These are phyloP conservation scores for Lepidostoma basale DNA, from an alignment of 1,140 invertebrate species.

Conservation along the genomic window DNA sequence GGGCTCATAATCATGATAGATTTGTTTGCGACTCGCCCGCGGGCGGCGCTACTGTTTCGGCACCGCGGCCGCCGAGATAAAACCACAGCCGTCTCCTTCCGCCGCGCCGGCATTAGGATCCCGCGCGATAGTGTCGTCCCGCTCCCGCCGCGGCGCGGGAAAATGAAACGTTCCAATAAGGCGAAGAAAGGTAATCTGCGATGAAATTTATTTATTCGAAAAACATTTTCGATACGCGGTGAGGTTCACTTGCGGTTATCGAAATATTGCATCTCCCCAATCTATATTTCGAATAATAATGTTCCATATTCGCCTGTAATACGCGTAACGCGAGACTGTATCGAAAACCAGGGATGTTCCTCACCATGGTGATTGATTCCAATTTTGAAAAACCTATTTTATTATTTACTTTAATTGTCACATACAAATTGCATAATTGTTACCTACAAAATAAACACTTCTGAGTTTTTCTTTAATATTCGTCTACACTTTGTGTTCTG, in stretches of 20 bases:
- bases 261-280: too few relatives aligned
- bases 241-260: not conserved
- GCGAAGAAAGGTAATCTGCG: slow-evolving; percentile 16
- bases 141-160: not conserved
- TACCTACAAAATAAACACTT: too few relatives aligned
- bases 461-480: too few relatives aligned
- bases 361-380: too few relatives aligned
- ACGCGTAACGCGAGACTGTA: too few relatives aligned
- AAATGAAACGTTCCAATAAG: slow-evolving; percentile 18
- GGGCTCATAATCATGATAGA: slow-evolving; percentile 42
- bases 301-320: too few relatives aligned
- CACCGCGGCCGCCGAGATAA: not conserved
- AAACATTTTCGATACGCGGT: not conserved
- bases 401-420: too few relatives aligned
- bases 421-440: too few relatives aligned
- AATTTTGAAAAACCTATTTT: too few relatives aligned
- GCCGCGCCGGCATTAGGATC: not conserved
- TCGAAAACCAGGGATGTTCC: too few relatives aligned
- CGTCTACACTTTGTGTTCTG: too few relatives aligned
- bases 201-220: slow-evolving; percentile 21
- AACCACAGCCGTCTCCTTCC: not conserved
- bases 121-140: not conserved
- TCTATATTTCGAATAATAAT: too few relatives aligned
- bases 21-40: slow-evolving; percentile 42
- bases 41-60: slow-evolving; percentile 41